Base-by-base conservation (phyloP, 1,140 invertebrate species). In the Drosophila suzukii region DNA sequence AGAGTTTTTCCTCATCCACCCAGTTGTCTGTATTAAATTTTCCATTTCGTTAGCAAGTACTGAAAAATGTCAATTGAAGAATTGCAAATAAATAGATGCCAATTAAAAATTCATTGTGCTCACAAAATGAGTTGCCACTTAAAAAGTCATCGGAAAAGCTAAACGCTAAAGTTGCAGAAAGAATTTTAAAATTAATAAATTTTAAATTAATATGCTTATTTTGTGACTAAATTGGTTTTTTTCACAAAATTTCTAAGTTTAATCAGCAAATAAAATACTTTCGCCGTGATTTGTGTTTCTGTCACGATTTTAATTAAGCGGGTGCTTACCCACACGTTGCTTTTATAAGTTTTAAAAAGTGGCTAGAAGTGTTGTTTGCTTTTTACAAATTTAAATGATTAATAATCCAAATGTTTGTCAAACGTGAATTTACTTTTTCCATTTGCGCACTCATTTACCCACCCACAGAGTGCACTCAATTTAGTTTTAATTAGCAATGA, bases 401-500 rank as follows among this genome's bases (percentile, higher is more conserved):
- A 74, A 86, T 77, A 75, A 61, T 57, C 38, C 43, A 27, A 34
- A 66, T 49, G 27, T 65, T 65, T 66, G 60, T 49, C 63, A 68
- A 59, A 81, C 62, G 80, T 73, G 78, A 67, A 81, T 73, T 76
- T 67, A 73, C 66, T 76, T 72, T 81, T 81, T 43, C 72, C 61
- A 66, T 74, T 55, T 50, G 30, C 44, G 38, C 49, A 41, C 39
- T 27, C 59, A 54, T 76, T 62, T 38, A 60, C 50, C 50, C 32
- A 34, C 50, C 50, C 50, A 53, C 50, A 12, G n/a, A 27, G 47
- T 78, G 78, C 73, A 89, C 77, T 89, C 84, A 89, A 89, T 88
- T 88, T 88, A 88, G 80, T 84, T 89, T 88, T 89, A 88, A 88
- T 88, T 88, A 84, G 84, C 85, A 88, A 84, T 88, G 68, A 78